phyloP scores from a whole-genome alignment of 2,797 vertebrate genomes.

The Crocidura indochinensis region DNA sequence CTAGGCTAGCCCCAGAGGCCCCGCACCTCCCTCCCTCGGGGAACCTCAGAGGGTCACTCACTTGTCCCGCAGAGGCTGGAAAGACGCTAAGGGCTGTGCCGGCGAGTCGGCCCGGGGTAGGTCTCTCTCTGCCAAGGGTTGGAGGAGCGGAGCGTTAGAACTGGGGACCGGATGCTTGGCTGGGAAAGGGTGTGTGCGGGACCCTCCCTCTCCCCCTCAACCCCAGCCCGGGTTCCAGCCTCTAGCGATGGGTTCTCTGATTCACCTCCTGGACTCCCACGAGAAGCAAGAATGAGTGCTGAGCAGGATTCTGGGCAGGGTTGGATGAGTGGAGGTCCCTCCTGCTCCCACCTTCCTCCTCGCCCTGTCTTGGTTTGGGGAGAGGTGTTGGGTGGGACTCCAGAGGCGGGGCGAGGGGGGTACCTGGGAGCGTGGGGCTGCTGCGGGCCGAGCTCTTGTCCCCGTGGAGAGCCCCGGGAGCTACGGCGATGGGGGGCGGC shows the following conservation, averaged over 20 bases:
- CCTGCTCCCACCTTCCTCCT: background rate
- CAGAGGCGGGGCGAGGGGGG: accelerated
- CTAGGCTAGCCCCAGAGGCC: background rate
- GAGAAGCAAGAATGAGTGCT: too few relatives aligned
- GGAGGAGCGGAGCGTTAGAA: conserved; percentile 66
- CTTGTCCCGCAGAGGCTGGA: conserved; percentile 97
- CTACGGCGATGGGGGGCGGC: conserved; percentile 92
- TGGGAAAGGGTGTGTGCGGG: background rate
- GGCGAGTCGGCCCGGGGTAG: conserved; percentile 95
- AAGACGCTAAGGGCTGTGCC: conserved; percentile 95
- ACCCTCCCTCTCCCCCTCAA: background rate
- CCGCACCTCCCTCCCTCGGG: conserved; percentile 79
- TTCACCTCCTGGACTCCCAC: too few relatives aligned
- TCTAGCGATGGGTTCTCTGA: too few relatives aligned
- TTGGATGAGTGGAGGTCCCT: too few relatives aligned
- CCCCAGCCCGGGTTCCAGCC: background rate
- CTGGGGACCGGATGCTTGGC: accelerated
- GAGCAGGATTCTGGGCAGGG: too few relatives aligned
- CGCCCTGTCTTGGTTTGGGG: background rate
- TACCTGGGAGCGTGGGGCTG: conserved; percentile 98
- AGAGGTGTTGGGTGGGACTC: too few relatives aligned
- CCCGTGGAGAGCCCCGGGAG: conserved; percentile 92
- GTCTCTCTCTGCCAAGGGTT: conserved; percentile 93
- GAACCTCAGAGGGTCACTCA: conserved; percentile 89
- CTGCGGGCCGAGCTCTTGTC: conserved; percentile 94